phyloP scores from a whole-genome alignment of 1,140 invertebrate genomes.

The Drosophila rhopaloa region DNA sequence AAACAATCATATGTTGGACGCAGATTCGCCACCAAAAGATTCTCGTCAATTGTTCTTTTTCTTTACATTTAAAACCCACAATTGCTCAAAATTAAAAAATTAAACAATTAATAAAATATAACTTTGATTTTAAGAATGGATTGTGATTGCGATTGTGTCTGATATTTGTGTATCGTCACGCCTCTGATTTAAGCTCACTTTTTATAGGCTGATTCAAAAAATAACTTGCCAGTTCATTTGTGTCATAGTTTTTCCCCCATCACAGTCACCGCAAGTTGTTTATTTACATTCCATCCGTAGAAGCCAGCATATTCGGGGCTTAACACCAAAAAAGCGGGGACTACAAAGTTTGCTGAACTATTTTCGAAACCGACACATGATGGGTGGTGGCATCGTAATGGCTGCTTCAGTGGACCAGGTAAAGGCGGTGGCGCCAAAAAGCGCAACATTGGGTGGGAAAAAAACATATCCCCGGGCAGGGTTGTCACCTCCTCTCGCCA shows the following conservation, averaged over 20 bases:
- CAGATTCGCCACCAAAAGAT: too few relatives aligned
- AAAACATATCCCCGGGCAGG: constrained; percentile 1
- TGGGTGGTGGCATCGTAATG: constrained; percentile 21
- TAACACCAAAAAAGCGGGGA: constrained; percentile 14
- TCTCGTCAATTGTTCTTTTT: too few relatives aligned
- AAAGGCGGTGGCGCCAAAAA: constrained; percentile 35
- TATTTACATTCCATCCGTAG: constrained; percentile 14
- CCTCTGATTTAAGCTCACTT: not conserved
- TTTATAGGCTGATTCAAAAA: not conserved
- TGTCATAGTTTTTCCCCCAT: constrained; percentile 1
- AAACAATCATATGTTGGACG: not conserved
- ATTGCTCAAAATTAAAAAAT: too few relatives aligned
- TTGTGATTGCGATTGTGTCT: too few relatives aligned
- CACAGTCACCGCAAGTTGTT: constrained; percentile 8
- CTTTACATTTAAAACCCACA: too few relatives aligned
- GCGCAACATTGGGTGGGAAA: constrained; percentile 25
- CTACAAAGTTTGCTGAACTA: constrained; percentile 22
- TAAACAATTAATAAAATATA: too few relatives aligned
- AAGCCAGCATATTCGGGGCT: constrained; percentile 19
- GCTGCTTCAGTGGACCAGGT: constrained; percentile 37
- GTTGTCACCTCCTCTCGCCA: not conserved
- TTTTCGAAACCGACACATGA: constrained; percentile 40
- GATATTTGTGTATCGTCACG: too few relatives aligned
- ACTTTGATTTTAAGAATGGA: too few relatives aligned
- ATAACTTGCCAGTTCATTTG: constrained; percentile 4